Evolutionary conservation across 2,797 vertebrate genomes (phyloP).

Genomic region (Euthynnus affinis): DNA sequence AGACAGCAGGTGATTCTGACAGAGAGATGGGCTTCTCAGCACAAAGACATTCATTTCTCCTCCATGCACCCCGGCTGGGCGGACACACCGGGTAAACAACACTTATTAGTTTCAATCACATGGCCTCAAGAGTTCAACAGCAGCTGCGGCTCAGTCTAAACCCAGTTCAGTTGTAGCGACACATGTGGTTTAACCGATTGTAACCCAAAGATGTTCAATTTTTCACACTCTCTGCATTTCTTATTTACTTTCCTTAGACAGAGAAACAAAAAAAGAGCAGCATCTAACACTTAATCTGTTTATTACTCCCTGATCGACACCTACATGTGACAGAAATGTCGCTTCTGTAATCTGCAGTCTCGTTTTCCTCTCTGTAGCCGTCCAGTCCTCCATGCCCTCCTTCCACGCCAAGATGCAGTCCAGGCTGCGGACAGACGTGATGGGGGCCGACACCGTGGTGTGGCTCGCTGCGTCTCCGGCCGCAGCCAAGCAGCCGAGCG

Average conservation of each 20-base stretch:
- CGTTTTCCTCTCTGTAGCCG: conserved; percentile 74
- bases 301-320: not conserved
- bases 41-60: conserved; percentile 89
- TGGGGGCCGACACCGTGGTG: conserved; percentile 88
- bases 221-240: too few species aligned
- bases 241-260: too few species aligned
- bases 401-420: conserved; percentile 89
- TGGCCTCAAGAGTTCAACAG: too few species aligned
- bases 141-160: not conserved
- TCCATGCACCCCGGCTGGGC: conserved; percentile 91
- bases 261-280: too few species aligned
- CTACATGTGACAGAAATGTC: not conserved
- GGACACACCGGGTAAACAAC: conserved; percentile 87
- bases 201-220: too few species aligned
- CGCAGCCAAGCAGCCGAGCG: conserved; percentile 78
- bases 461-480: conserved; percentile 85
- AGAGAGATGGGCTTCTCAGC: conserved; percentile 85
- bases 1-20: conserved; percentile 91
- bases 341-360: not conserved
- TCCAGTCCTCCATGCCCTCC: conserved; percentile 86
- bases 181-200: too few species aligned
- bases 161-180: too few species aligned
- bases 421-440: conserved; percentile 84
- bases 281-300: not conserved
- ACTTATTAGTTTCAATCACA: not conserved